Percentiles rank a stretch among this genome's conserved stretches.
Evolutionary conservation across 2,888 invertebrate genomes (phyloP).

Genomic region (Sycophila texana): DNA sequence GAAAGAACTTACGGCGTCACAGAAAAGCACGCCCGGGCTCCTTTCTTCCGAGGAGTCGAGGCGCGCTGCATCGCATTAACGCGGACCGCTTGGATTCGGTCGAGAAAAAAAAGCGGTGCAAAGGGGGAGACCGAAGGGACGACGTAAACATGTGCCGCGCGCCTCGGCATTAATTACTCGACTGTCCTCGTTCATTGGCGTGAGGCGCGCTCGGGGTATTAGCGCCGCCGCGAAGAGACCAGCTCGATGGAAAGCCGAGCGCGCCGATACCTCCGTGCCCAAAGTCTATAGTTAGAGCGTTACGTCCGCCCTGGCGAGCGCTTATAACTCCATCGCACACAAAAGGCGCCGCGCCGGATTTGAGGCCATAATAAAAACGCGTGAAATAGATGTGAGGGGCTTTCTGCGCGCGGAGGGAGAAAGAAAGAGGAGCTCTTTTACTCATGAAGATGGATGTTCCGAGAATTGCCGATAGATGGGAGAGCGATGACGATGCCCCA

Average conservation of each 20-base stretch:
- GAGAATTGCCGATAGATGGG: constrained; percentile 6
- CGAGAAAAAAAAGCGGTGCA: constrained; percentile 3
- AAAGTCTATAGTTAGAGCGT: constrained; percentile 45
- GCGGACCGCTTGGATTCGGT: constrained; percentile 35
- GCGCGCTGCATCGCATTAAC: constrained; percentile 49
- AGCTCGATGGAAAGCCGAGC: constrained; percentile 18
- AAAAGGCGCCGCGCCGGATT: constrained; percentile 42
- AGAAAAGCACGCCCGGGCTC: background rate
- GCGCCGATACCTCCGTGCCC: constrained; percentile 12
- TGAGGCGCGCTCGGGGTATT: background rate
- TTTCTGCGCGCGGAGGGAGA: background rate
- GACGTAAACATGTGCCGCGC: constrained; percentile 7
- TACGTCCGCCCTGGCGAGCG: constrained; percentile 27
- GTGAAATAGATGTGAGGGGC: constrained; percentile 21
- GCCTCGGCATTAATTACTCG: constrained; percentile 43
- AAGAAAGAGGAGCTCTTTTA: background rate
- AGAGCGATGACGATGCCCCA: background rate
- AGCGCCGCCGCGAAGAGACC: background rate
- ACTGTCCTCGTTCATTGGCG: constrained; percentile 36
- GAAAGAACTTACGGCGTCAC: constrained; percentile 13
- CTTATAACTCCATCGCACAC: constrained; percentile 50
- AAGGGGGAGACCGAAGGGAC: background rate
- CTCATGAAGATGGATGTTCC: constrained; percentile 24
- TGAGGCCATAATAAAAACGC: constrained; percentile 34
- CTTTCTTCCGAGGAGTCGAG: background rate